Conservation (phyloP, 2,113 vertebrate genomes). For the Cairina moschata region DNA sequence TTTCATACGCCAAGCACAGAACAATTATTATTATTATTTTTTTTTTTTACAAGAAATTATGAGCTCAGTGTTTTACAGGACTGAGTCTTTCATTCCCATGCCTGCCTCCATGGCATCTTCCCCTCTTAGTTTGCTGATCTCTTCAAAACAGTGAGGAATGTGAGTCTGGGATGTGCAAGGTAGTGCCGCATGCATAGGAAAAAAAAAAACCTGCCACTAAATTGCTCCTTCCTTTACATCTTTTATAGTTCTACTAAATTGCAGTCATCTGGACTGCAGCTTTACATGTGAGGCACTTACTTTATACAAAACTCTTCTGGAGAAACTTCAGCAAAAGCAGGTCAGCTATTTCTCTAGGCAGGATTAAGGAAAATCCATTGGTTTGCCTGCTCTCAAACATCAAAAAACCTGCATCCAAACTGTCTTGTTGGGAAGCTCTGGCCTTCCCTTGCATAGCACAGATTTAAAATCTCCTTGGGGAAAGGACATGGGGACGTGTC, state of each 20-base stretch:
- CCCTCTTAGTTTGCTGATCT: accelerated
- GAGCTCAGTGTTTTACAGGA: background rate
- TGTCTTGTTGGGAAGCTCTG: background rate
- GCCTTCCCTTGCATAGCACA: background rate
- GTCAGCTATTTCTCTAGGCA: background rate
- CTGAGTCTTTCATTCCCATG: background rate
- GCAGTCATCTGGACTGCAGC: background rate
- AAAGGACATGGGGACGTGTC: background rate
- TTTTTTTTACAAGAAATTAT: background rate
- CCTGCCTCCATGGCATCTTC: background rate
- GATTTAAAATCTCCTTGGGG: background rate
- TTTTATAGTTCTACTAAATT: background rate
- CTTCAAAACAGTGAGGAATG: background rate
- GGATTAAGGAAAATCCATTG: background rate
- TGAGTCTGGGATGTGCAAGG: background rate
- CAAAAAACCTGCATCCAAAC: background rate
- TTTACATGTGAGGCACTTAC: background rate
- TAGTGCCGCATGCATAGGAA: background rate
- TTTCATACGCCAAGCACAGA: background rate
- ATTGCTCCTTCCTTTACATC: background rate
- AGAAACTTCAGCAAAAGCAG: background rate
- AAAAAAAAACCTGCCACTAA: background rate
- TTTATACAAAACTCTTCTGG: background rate
- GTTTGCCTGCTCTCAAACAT: background rate
- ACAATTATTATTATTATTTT: background rate